Evolutionary conservation across 2,797 vertebrate genomes (phyloP), one percentile per base, ranked within the genome.

Genomic region (Coranthus polyacanthus): DNA sequence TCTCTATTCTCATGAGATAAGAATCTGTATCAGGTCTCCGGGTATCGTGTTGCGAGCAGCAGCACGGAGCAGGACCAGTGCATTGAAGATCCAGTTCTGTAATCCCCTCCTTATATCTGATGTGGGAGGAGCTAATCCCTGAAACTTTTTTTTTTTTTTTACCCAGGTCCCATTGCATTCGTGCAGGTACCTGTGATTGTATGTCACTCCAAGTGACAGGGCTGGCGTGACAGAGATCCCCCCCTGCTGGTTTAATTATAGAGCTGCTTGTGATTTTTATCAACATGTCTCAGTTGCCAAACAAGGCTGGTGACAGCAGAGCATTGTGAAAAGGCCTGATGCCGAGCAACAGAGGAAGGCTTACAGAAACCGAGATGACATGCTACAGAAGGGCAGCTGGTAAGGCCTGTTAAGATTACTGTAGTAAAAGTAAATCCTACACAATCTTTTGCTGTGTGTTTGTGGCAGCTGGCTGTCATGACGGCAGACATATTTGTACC

Each of bases 211-310:
- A 45, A 81, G 66, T 57, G 53, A 72, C 69, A 62, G 44, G 49
- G 52, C 55, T 62, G 79, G 13, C 51, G 75, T 15, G 10, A 15
- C 53, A 70, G 44, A 71, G 32, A 55, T 61, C 53, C 53, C 72
- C 65, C 71, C 69, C 78, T 64, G 66, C 70, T 76, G 75, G 78
- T 83, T 82, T 90, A 89, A 89, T 90, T 82, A 89, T 85, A 89
- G 82, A 70, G 60, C 81, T 58, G 63, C 17, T 4, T 32, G 60
- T 53, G 43, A 46, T 68, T 70, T 82, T 75, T 82, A 57, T 92
- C 80, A 87, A 71, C 81, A 79, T 72, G 58, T 66, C 64, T 26
- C 17, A 36, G 79, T 49, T 46, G 72, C 54, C 71, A 81, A 61
- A 75, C 56, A 79, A 49, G 61, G 60, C 52, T 59, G 76, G 43